Evolutionary conservation across 1,140 invertebrate genomes (phyloP).

Genomic region (Sarcophaga peregrina): DNA sequence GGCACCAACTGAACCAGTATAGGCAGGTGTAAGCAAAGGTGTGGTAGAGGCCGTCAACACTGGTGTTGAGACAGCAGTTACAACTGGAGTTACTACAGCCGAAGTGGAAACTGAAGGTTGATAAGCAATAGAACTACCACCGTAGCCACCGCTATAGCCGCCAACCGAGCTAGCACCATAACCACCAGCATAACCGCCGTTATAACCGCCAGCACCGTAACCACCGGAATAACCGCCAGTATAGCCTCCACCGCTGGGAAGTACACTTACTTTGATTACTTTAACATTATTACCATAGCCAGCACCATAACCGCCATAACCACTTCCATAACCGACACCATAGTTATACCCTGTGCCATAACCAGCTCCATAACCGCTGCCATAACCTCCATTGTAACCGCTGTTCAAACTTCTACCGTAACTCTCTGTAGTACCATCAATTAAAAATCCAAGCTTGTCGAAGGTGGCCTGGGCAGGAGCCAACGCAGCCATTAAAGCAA

Average conservation of each 20-base stretch:
- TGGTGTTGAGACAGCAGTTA: constrained; percentile 53
- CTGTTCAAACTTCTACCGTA: constrained; percentile 43
- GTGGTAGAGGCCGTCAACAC: constrained; percentile 52
- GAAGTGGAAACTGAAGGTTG: background rate
- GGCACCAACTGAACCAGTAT: constrained; percentile 18
- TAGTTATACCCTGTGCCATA: background rate
- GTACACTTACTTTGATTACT: constrained; percentile 52
- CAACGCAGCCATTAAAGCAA: constrained; percentile 34
- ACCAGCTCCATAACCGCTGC: background rate
- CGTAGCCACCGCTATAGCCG: constrained; percentile 50
- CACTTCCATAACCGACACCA: constrained; percentile 37
- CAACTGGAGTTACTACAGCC: constrained; percentile 54
- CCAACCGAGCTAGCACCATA: constrained; percentile 44
- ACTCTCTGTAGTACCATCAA: constrained; percentile 42
- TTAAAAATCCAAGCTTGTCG: constrained; percentile 54
- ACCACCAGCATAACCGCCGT: constrained; percentile 45
- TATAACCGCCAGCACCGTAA: too few relatives aligned
- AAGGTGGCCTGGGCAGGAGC: constrained; percentile 53
- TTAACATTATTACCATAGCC: constrained; percentile 53
- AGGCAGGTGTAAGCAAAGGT: constrained; percentile 34
- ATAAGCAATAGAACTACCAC: constrained; percentile 41
- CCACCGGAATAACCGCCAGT: constrained; percentile 47
- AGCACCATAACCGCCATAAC: background rate
- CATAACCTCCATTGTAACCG: constrained; percentile 36
- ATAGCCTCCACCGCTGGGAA: constrained; percentile 27